phyloP scores from a whole-genome alignment of 2,888 invertebrate species.

The Pyrochroa serraticornis region DNA sequence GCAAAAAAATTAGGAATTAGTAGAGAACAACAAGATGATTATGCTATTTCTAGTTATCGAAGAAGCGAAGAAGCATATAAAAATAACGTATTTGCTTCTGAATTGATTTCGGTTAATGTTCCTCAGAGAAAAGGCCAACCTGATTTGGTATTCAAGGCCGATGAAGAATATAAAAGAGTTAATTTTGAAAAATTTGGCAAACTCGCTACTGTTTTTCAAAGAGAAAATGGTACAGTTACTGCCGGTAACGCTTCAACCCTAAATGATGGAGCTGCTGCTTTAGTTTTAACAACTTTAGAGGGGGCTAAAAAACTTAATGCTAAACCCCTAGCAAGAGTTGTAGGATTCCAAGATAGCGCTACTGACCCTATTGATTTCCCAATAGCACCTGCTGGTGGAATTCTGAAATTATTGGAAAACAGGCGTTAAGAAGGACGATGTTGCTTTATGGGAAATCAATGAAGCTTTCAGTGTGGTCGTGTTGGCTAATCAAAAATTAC shows the following conservation, averaged over 20 bases:
- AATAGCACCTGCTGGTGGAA: constrained; percentile 90
- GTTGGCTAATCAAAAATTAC: constrained; percentile 85
- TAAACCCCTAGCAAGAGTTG: constrained; percentile 88
- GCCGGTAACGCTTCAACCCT: constrained; percentile 98
- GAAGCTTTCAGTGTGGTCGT: constrained; percentile 98
- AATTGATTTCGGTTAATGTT: constrained; percentile 83
- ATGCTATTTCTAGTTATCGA: constrained; percentile 90
- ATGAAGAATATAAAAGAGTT: constrained; percentile 94
- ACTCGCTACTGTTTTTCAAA: constrained; percentile 91
- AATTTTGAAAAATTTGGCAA: constrained; percentile 91
- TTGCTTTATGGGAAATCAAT: constrained; percentile 96
- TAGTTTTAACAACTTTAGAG: constrained; percentile 82
- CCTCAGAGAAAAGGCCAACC: constrained; percentile 82
- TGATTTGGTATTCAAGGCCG: constrained; percentile 77
- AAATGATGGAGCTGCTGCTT: constrained; percentile 95
- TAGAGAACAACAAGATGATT: constrained; percentile 91
- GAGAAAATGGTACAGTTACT: constrained; percentile 93
- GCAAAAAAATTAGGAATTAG: constrained; percentile 88
- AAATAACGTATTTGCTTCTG: constrained; percentile 77
- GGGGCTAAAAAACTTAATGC: constrained; percentile 76
- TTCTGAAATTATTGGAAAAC: constrained; percentile 86
- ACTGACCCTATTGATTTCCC: constrained; percentile 98
- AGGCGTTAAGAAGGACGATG: constrained; percentile 85
- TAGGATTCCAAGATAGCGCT: constrained; percentile 92
- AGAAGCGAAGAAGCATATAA: constrained; percentile 82